phyloP scores from a whole-genome alignment of 1,140 invertebrate species.

The Acyrthosiphon pisum region DNA sequence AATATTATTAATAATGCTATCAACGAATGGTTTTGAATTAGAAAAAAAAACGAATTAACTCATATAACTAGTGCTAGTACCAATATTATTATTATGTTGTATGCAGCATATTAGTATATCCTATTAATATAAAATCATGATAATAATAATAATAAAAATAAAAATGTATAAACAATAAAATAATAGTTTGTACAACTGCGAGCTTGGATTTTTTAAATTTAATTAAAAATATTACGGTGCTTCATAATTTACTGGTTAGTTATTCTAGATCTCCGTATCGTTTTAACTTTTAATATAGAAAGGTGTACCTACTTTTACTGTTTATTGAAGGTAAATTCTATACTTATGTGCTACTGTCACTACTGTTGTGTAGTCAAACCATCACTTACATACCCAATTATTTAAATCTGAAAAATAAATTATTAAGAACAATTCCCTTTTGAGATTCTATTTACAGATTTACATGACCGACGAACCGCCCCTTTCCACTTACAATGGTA shows the following conservation, averaged over 20 bases:
- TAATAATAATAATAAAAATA: no score
- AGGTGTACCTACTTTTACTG: not conserved
- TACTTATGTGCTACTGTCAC: not conserved
- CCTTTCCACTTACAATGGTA: not conserved
- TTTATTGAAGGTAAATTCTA: not conserved
- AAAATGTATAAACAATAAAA: not conserved
- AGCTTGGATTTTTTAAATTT: not conserved
- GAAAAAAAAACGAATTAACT: not conserved
- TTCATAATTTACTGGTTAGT: not conserved
- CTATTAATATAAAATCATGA: not conserved
- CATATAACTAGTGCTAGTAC: no score
- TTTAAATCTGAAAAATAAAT: not conserved
- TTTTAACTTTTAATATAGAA: not conserved
- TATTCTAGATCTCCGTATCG: not conserved
- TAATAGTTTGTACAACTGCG: not conserved
- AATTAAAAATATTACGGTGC: not conserved
- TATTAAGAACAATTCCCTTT: not conserved
- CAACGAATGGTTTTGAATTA: not conserved
- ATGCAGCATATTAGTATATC: no score
- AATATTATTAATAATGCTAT: not conserved
- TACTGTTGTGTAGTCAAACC: not conserved
- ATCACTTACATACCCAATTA: not conserved
- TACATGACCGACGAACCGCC: not conserved
- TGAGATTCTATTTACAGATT: not conserved
- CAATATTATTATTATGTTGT: not conserved